These are phyloP conservation scores for Melanerpes aurifrons DNA, from an alignment of 2,113 vertebrate species.

Conservation along the genomic window DNA sequence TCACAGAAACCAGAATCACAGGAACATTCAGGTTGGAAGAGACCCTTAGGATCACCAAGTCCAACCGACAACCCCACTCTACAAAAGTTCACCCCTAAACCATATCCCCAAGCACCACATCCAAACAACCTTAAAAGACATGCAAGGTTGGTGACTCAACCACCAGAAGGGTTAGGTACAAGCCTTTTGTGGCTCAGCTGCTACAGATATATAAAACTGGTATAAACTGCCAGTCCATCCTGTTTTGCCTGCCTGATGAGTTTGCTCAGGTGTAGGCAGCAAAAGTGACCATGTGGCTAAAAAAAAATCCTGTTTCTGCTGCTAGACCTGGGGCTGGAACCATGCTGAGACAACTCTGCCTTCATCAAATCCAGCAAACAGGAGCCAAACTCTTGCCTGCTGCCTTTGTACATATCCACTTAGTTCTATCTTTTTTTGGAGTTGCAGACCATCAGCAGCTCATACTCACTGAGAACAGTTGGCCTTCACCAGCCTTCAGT, in stretches of 20 bases:
- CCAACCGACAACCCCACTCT: no score
- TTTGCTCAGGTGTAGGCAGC: neutral
- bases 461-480: neutral
- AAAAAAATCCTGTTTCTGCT: neutral
- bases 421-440: neutral
- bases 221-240: neutral
- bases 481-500: neutral
- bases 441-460: neutral
- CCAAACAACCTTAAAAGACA: no score
- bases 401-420: neutral
- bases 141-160: no score
- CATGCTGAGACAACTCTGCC: neutral
- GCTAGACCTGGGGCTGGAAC: neutral
- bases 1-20: no score
- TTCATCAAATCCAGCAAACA: rapidly evolving
- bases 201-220: neutral
- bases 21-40: no score
- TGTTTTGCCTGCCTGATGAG: neutral
- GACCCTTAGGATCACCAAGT: no score
- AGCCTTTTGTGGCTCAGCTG: neutral
- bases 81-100: no score
- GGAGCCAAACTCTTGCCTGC: neutral
- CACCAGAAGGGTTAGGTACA: neutral
- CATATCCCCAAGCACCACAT: no score
- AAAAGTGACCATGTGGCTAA: neutral